These are phyloP conservation scores for Ophiothrix spiculata DNA, from an alignment of 35 echinoderm and acorn worm genomes.

Conservation along the genomic window DNA sequence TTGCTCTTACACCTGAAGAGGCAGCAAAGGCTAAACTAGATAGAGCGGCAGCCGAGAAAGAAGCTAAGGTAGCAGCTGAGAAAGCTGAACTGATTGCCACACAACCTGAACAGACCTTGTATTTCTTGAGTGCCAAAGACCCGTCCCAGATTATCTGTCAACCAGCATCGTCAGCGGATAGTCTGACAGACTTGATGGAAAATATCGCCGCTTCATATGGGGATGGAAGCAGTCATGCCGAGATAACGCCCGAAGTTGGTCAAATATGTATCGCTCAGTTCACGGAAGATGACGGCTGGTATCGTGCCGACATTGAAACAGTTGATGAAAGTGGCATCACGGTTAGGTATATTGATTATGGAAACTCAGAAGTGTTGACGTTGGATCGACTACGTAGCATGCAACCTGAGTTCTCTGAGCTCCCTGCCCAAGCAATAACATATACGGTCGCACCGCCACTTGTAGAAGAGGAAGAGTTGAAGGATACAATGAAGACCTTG, in stretches of 20 bases:
- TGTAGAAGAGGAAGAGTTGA: slow-evolving; percentile 22
- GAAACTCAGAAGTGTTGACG: slow-evolving; percentile 50
- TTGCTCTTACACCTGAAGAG: background rate
- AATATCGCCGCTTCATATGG: background rate
- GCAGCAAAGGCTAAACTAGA: slow-evolving; percentile 16
- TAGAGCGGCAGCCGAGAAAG: too few relatives aligned
- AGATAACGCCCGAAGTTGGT: slow-evolving; percentile 29
- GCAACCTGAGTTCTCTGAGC: slow-evolving; percentile 67
- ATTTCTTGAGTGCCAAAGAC: background rate
- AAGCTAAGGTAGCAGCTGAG: too few relatives aligned
- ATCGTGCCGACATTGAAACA: too few relatives aligned
- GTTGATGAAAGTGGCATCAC: slow-evolving; percentile 26
- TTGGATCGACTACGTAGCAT: slow-evolving; percentile 60
- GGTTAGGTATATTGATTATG: slow-evolving; percentile 82
- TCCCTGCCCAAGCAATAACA: slow-evolving; percentile 60
- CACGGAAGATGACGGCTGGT: slow-evolving; percentile 66
- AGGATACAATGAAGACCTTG: background rate
- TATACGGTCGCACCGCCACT: too few relatives aligned
- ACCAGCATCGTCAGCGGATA: background rate
- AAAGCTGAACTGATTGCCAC: background rate
- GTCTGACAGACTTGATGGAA: background rate
- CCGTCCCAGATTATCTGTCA: background rate
- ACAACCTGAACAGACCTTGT: too few relatives aligned
- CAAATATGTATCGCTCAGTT: slow-evolving; percentile 62
- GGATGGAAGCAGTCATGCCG: background rate